Conservation (phyloP, 1,140 invertebrate genomes). For the Halictus rubicundus region DNA sequence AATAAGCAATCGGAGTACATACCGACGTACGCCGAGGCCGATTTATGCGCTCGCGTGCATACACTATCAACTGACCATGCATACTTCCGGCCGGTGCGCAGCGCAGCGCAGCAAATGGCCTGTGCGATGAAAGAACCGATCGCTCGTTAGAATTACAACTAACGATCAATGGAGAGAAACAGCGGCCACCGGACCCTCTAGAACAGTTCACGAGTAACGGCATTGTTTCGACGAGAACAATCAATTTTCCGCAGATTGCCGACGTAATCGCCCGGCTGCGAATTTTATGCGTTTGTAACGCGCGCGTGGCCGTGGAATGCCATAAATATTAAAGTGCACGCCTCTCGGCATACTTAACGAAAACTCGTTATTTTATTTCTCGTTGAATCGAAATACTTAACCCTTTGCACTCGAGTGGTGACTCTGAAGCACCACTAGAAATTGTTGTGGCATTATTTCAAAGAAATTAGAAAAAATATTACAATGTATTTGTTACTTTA, state of each 20-base stretch:
- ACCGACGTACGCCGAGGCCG: constrained; percentile 57
- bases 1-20: constrained; percentile 56
- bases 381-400: too few species aligned
- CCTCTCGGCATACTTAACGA: too few species aligned
- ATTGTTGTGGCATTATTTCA: too few species aligned
- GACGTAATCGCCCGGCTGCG: not conserved
- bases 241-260: not conserved
- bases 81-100: constrained; percentile 22
- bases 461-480: too few species aligned
- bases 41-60: constrained; percentile 54
- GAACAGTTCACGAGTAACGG: not conserved
- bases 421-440: too few species aligned
- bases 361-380: too few species aligned
- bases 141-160: constrained; percentile 12
- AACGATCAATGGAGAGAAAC: constrained; percentile 1
- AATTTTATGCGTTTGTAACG: too few species aligned
- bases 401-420: too few species aligned
- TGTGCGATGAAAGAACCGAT: not conserved
- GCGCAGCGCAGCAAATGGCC: constrained; percentile 5
- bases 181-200: not conserved
- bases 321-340: too few species aligned
- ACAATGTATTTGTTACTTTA: too few species aligned
- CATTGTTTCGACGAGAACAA: not conserved
- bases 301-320: too few species aligned
- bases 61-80: constrained; percentile 52